A percentile compares a stretch with the other conserved stretches of the same genome.
Evolutionary conservation across 2,888 invertebrate genomes (phyloP).

Genomic region (Xestia xanthographa): DNA sequence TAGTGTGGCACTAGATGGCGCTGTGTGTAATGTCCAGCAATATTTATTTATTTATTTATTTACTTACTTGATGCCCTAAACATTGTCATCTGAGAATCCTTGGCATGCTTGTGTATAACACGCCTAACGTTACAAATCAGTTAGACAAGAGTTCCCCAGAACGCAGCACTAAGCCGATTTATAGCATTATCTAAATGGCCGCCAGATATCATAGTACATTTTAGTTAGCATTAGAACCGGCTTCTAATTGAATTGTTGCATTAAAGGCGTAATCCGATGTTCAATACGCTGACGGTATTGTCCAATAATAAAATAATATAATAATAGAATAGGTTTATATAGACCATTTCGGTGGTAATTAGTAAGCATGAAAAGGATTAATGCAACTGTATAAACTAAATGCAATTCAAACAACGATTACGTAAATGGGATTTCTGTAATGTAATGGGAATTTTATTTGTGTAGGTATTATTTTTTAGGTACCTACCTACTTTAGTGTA

Average conservation of each 20-base stretch:
- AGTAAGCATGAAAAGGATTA: neutral
- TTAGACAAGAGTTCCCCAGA: neutral
- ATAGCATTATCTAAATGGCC: conserved; percentile 29
- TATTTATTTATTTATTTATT: too few species aligned
- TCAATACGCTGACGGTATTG: neutral
- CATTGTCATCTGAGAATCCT: neutral
- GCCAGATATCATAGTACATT: conserved; percentile 18
- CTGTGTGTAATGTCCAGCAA: too few species aligned
- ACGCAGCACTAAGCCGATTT: conserved; percentile 24
- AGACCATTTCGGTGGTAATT: neutral
- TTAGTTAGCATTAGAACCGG: neutral
- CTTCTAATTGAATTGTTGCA: neutral
- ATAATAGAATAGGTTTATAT: neutral
- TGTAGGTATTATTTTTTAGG: neutral
- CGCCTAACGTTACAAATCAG: conserved; percentile 10
- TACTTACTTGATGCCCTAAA: neutral
- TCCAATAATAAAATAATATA: too few species aligned
- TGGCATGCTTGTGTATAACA: neutral
- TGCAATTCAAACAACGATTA: neutral
- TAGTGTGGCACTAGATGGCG: too few species aligned
- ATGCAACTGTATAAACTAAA: neutral
- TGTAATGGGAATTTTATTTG: neutral
- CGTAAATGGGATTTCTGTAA: neutral
- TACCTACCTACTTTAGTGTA: neutral
- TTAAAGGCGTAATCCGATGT: neutral